Base-by-base conservation (phyloP, 2,888 invertebrate genomes). In the Trilocha varians region DNA sequence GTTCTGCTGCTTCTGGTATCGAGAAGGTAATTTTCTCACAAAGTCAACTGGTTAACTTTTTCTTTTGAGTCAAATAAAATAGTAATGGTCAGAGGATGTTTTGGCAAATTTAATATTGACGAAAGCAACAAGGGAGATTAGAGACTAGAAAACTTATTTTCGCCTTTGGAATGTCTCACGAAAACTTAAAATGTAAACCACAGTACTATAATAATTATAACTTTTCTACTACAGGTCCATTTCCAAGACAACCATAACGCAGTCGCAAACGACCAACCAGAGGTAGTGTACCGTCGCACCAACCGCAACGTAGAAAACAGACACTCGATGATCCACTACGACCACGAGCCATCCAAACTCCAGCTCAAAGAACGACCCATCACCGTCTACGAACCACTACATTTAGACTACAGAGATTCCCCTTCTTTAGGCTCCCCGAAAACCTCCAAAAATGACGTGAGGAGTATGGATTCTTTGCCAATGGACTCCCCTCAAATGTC, bases 241-340 rank as follows among this genome's bases (percentile, higher is more conserved):
- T 85, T 85, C 54, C 73, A 84, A 70, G 84, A 84, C 46, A 62
- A 55, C 32, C 68, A 78, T 49, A 56, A 56, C 11, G 70, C 70
- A 11, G 36, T 41, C 45, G 14, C 46, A 11, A 32, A 46, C 4
- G n/a, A n/a, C n/a, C n/a, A n/a, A n/a, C n/a, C n/a, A n/a, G 76
- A 79, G 48, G 79, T 85, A 0, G 62, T 84, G n/a, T 76, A 72
- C 48, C 76, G 85, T 4, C 73, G 83, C 9, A 62, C 75, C 2
- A 78, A 73, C 46, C 72, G 84, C 11, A 80, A 82, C 55, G 38
- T 66, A 1, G 85, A 83, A 41, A 83, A 85, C 57, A 76, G 85
- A 0, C 85, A 85, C 53, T 85, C 85, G n/a, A 85, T 85, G 85
- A 85, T 85, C 46, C 85, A 85, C 32, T 85, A 83, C 53, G 85